A percentile compares a stretch with the other conserved stretches of the same genome.
Evolutionary conservation across 1,140 invertebrate species (phyloP).

Genomic region (Euwallacea similis): DNA sequence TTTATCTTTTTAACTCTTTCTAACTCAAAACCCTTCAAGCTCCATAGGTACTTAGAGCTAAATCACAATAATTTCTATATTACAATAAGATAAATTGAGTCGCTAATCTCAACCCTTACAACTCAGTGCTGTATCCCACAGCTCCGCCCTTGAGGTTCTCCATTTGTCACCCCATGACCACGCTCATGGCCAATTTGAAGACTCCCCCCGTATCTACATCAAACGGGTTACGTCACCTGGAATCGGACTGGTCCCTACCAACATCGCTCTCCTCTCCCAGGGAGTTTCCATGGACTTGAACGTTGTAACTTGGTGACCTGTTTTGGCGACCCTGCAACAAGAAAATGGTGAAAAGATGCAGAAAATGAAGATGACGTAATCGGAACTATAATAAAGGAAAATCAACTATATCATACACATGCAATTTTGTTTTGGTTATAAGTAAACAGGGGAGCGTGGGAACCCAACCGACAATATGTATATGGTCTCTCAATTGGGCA

Average conservation of each 20-base stretch:
- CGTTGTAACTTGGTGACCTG: conserved; percentile 58
- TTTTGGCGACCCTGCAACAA: conserved; percentile 48
- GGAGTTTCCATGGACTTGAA: conserved; percentile 52
- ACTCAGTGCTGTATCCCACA: not conserved
- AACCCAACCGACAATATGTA: no score
- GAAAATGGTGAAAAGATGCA: not conserved
- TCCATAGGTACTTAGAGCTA: no score
- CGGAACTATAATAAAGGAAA: not conserved
- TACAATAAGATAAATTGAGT: no score
- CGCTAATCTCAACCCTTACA: no score
- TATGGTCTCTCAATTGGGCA: no score
- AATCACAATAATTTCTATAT: no score
- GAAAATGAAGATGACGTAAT: not conserved
- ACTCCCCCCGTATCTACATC: conserved; percentile 42
- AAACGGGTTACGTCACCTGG: conserved; percentile 58
- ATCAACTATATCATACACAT: not conserved
- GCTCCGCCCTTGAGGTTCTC: conserved; percentile 35
- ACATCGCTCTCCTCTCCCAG: conserved; percentile 60
- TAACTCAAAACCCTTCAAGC: no score
- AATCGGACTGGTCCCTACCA: conserved; percentile 56
- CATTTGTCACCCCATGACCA: conserved; percentile 40
- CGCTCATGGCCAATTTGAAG: conserved; percentile 49
- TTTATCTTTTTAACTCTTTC: no score
- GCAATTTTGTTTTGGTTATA: not conserved
- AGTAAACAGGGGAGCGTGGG: not conserved